phyloP scores from a whole-genome alignment of 2,797 vertebrate genomes.

The Podarcis lilfordi region DNA sequence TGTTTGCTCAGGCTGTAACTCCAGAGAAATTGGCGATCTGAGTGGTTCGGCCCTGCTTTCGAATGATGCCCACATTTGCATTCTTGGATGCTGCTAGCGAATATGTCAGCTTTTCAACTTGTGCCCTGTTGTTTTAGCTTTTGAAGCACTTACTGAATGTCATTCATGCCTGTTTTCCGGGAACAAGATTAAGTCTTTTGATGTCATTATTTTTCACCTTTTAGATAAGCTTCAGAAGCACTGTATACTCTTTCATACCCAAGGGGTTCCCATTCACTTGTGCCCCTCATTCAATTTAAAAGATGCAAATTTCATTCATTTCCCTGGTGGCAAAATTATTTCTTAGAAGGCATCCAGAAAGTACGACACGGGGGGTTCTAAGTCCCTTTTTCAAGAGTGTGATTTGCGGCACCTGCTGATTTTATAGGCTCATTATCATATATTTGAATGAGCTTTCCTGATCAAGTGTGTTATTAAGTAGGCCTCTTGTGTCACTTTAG shows the following conservation, averaged over 20 bases:
- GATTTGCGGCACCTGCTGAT: background rate
- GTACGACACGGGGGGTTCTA: background rate
- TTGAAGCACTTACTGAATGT: background rate
- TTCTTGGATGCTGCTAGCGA: too few species aligned
- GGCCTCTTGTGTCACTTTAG: background rate
- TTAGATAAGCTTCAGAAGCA: background rate
- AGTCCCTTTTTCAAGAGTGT: background rate
- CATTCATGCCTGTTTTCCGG: conserved; percentile 22
- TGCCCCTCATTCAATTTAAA: background rate
- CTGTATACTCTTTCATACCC: background rate
- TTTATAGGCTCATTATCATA: background rate
- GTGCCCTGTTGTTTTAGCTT: background rate
- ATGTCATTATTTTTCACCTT: conserved; percentile 22
- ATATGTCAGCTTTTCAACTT: background rate
- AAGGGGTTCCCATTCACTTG: background rate
- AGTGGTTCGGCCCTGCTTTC: background rate
- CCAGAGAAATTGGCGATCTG: background rate
- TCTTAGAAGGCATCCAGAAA: background rate
- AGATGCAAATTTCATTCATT: background rate
- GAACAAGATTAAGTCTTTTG: background rate
- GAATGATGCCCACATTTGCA: background rate
- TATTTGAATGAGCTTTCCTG: background rate
- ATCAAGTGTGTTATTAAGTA: background rate
- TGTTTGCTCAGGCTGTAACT: too few species aligned
- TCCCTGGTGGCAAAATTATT: background rate